Conservation (phyloP, 2,797 vertebrate genomes). For the Micrastur ruficollis region DNA sequence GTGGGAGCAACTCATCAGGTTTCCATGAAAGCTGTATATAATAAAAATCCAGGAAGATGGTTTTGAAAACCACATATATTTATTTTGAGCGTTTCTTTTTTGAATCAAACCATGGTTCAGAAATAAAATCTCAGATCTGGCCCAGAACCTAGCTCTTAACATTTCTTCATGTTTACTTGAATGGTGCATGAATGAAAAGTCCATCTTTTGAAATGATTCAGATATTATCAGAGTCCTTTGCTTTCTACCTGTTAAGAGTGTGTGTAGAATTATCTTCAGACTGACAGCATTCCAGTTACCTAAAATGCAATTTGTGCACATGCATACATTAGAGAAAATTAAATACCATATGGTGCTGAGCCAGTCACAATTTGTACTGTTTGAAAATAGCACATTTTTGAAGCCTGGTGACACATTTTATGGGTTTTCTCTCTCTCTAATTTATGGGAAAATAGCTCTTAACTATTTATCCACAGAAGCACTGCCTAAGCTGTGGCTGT, state of each 20-base stretch:
- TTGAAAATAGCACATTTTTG: constrained; percentile 65
- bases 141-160: neutral
- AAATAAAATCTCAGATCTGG: neutral
- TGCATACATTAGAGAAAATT: constrained; percentile 66
- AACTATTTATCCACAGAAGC: constrained; percentile 50
- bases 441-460: constrained; percentile 59
- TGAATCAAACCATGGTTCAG: neutral
- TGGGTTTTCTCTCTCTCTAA: constrained; percentile 41
- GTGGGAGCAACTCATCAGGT: neutral
- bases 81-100: neutral
- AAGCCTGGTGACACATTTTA: constrained; percentile 66
- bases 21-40: neutral
- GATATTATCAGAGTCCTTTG: neutral
- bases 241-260: constrained; percentile 18
- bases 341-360: constrained; percentile 70
- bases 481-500: neutral
- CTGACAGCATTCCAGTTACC: constrained; percentile 32
- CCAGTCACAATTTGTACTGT: constrained; percentile 66
- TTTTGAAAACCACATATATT: neutral
- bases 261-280: constrained; percentile 40
- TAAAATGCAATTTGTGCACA: constrained; percentile 60
- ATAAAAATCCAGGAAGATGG: neutral
- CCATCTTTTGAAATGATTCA: neutral
- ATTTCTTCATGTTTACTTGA: neutral
- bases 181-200: neutral